phyloP scores from a whole-genome alignment of 2,797 vertebrate species.

The Petrocephalus sullivani region DNA sequence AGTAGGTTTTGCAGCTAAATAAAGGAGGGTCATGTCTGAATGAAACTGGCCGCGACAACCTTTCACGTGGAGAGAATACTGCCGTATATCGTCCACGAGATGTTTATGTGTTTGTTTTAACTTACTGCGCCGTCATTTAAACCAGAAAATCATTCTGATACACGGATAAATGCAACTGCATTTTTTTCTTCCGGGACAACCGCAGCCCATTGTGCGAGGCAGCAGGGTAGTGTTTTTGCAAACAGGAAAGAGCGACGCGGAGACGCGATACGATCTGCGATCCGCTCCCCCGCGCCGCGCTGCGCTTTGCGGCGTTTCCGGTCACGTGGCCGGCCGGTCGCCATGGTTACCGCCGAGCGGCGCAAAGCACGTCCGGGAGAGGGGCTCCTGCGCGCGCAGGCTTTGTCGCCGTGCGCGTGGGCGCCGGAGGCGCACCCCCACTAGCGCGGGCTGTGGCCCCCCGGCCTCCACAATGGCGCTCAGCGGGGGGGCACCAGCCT shows the following conservation, averaged over 20 bases:
- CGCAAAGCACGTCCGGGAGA: background rate
- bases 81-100: background rate
- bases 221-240: background rate
- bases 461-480: background rate
- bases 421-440: background rate
- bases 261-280: background rate
- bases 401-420: background rate
- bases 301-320: background rate
- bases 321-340: background rate
- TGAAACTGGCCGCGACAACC: background rate
- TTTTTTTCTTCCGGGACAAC: background rate
- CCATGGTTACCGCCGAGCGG: background rate
- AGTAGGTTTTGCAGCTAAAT: too few species aligned
- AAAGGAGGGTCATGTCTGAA: background rate
- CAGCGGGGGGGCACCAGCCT: background rate
- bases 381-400: background rate
- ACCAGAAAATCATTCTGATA: background rate
- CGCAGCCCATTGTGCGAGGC: background rate
- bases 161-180: background rate
- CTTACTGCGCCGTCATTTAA: background rate
- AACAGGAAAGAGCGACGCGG: background rate
- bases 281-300: background rate
- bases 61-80: background rate
- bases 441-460: background rate
- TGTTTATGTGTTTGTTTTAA: background rate